These are phyloP conservation scores for Cryptocephalus primarius DNA, from an alignment of 2,888 invertebrate species.

Conservation along the genomic window DNA sequence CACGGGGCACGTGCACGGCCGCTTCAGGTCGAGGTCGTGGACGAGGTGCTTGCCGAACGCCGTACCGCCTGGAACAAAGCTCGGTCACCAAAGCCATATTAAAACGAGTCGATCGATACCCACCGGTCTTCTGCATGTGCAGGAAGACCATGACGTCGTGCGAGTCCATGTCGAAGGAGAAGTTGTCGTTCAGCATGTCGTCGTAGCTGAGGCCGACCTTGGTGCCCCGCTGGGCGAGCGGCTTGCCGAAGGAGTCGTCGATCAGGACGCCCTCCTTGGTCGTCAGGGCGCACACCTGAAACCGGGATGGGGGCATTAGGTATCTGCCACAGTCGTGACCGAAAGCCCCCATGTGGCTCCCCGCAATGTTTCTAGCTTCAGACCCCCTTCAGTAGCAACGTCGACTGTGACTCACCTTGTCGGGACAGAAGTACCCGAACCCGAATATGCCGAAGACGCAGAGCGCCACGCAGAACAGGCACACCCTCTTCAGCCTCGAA, in stretches of 20 bases:
- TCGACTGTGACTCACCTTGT: conserved; percentile 50
- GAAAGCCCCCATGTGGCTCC: too few relatives aligned
- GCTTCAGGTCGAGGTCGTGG: conserved; percentile 82
- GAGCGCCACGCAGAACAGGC: conserved; percentile 69
- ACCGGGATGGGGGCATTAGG: conserved; percentile 2
- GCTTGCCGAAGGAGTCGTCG: conserved; percentile 41
- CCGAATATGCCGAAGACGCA: conserved; percentile 80
- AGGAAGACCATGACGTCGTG: conserved; percentile 97
- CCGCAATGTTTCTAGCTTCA: too few relatives aligned
- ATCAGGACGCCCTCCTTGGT: conserved; percentile 41
- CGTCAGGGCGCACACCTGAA: conserved; percentile 62
- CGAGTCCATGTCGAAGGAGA: conserved; percentile 80
- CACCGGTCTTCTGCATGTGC: conserved; percentile 96
- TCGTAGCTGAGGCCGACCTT: conserved; percentile 71
- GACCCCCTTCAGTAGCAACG: neutral
- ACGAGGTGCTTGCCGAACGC: conserved; percentile 95
- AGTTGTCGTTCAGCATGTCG: conserved; percentile 76
- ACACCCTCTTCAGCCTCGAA: conserved; percentile 68
- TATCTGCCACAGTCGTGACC: neutral
- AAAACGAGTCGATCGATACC: too few relatives aligned
- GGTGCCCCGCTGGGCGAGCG: conserved; percentile 32
- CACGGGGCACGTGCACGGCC: conserved; percentile 88
- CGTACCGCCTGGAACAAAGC: conserved; percentile 65
- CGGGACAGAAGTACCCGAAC: conserved; percentile 83
- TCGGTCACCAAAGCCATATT: too few relatives aligned